Evolutionary conservation across 2,113 vertebrate species (phyloP).

Genomic region (Phyllostomus discolor): DNA sequence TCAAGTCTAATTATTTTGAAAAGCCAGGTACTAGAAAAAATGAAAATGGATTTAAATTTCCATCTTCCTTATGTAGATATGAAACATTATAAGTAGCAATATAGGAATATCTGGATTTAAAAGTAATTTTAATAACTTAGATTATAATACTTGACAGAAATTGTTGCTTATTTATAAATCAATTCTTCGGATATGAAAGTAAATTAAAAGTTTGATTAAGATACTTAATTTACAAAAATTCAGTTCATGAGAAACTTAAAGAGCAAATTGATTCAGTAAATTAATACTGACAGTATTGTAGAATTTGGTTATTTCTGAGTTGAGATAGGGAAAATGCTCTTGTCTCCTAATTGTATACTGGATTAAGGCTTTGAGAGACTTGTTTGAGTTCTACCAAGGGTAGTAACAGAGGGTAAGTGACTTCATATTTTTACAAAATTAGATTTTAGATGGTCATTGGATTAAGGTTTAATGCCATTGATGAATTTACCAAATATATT

Average conservation of each 20-base stretch:
- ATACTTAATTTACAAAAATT: conserved; percentile 29
- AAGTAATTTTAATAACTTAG: neutral
- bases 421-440: conserved; percentile 4
- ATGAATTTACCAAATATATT: neutral
- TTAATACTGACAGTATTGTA: neutral
- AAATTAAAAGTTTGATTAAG: neutral
- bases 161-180: neutral
- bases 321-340: neutral
- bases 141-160: neutral
- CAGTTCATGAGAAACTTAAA: neutral
- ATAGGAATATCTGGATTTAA: neutral
- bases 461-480: neutral
- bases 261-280: conserved; percentile 25
- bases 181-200: neutral
- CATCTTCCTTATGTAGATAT: neutral
- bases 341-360: neutral
- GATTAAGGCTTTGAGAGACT: neutral
- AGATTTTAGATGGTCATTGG: neutral
- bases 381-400: neutral
- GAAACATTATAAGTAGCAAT: neutral
- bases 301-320: conserved; percentile 18
- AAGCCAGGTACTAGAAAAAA: neutral
- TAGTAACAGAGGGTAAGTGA: neutral
- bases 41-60: neutral
- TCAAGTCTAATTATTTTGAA: conserved; percentile 57